Evolutionary conservation across 2,888 invertebrate species (phyloP), one percentile per base, ranked within the genome.

Genomic region (Thereva unica): DNA sequence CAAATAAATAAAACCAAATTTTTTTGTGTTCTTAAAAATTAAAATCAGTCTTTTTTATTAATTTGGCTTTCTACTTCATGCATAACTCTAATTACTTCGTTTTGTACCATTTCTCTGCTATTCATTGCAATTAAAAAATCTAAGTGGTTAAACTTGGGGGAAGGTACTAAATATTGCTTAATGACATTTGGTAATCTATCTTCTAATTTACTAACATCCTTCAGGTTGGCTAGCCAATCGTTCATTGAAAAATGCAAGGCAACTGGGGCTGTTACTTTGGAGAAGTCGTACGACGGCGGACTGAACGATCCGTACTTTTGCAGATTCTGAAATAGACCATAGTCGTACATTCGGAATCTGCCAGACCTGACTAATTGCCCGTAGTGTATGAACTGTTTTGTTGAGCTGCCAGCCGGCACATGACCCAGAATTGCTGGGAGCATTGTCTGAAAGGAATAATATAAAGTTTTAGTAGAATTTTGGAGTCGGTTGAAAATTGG

Each of bases 201-300:
- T 44, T 80, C 78, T 8, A 86, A 73, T 40, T 76, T 73, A 4
- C 80, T 72, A 0, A 86, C 84, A 70, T 87, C 86, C 72, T 71
- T 71, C 1, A 82, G 78, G 50, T 81, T 75, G 3, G 88, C 84
- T 9, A 89, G 76, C 75, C 84, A 86, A 73, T 89, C 89, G 35
- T 82, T 84, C 7, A 81, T 80, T 2, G 86, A 84, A 70, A 80
- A 81, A 56, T 82, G 77, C 55, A 83, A 71, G 5, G 78, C 76
- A 4, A 83, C 76, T 0, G 83, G 82, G 0, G 78, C 74, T 1
- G 67, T 71, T 9, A 83, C 72, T 7, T 76, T 77, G 4, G 74
- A 73, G 52, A 83, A 64, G 1, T 71, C 68, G 69, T 83, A 83
- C 8, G 71, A 71, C 0, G 82, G 82, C 7, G 83, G 81, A 6